Percentiles rank a stretch among this genome's conserved stretches.
These are phyloP conservation scores for Mormyrus proboscirostris DNA, from an alignment of 2,797 vertebrate genomes.

Conservation along the genomic window DNA sequence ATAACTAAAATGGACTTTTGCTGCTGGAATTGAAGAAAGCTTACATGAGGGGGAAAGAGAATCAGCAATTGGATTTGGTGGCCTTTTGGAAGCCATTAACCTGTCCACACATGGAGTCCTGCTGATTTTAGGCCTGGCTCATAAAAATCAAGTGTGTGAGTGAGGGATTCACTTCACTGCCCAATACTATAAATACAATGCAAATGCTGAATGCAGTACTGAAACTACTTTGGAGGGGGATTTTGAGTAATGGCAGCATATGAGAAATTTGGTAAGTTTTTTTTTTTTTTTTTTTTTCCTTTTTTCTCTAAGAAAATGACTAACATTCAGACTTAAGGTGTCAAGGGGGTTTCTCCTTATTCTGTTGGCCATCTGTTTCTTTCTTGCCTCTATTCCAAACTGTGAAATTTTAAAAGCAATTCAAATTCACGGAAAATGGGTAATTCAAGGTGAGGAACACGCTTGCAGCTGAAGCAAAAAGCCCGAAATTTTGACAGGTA, in stretches of 20 bases:
- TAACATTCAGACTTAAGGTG: constrained; percentile 18
- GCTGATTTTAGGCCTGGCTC: constrained; percentile 40
- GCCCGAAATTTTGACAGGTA: constrained; percentile 48
- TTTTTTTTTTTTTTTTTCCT: background rate
- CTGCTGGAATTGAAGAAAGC: constrained; percentile 42
- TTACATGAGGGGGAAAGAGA: constrained; percentile 18
- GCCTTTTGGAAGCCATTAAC: constrained; percentile 42
- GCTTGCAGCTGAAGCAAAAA: constrained; percentile 48
- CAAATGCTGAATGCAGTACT: constrained; percentile 62
- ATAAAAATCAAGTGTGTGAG: constrained; percentile 64
- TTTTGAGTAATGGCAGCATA: constrained; percentile 58
- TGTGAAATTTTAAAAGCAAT: constrained; percentile 59
- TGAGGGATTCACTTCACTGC: constrained; percentile 69
- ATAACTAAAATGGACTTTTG: constrained; percentile 22
- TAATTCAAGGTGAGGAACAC: constrained; percentile 46
- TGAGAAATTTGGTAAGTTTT: constrained; percentile 43
- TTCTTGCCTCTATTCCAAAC: constrained; percentile 65
- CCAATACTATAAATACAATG: constrained; percentile 40
- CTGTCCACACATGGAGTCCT: constrained; percentile 39
- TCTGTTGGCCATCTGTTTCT: constrained; percentile 32
- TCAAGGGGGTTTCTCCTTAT: constrained; percentile 38
- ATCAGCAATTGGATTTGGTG: constrained; percentile 39
- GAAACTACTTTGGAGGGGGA: constrained; percentile 48
- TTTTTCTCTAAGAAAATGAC: background rate
- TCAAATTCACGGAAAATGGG: constrained; percentile 41